Conservation (phyloP, 2,888 invertebrate species). For the Eupithecia tripunctaria region DNA sequence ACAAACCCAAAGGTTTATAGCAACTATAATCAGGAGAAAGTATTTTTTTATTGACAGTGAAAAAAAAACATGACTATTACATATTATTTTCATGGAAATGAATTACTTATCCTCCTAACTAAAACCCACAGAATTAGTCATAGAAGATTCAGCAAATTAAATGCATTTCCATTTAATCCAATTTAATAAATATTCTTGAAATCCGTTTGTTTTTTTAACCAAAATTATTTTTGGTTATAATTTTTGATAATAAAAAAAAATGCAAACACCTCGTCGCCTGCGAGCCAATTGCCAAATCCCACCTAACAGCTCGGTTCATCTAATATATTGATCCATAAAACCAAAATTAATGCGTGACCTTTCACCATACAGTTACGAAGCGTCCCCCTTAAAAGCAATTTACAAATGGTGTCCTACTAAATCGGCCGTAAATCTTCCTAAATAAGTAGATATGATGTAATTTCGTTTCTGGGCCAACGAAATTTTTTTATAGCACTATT, state of each 20-base stretch:
- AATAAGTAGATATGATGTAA: slow-evolving; percentile 37
- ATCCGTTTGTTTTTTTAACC: not conserved
- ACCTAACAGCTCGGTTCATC: slow-evolving; percentile 9
- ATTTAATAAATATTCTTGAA: not conserved
- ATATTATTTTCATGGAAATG: not conserved
- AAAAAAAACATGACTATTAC: not conserved
- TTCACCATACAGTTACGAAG: slow-evolving; percentile 37
- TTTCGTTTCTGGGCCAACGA: slow-evolving; percentile 38
- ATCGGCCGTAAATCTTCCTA: slow-evolving; percentile 38
- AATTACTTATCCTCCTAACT: not conserved
- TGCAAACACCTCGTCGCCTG: not conserved
- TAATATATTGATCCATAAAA: slow-evolving; percentile 19
- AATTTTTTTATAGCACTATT: slow-evolving; percentile 43
- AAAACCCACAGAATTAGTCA: not conserved
- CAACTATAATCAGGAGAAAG: not conserved
- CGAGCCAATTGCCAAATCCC: slow-evolving; percentile 18
- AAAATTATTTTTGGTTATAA: not conserved
- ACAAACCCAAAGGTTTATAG: not conserved
- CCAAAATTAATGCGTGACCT: slow-evolving; percentile 27
- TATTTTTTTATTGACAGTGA: not conserved
- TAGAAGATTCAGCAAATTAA: not conserved
- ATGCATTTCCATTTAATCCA: not conserved
- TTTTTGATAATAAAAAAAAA: slow-evolving; percentile 9
- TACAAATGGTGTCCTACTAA: slow-evolving; percentile 37
- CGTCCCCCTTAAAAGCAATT: slow-evolving; percentile 32